Base-by-base conservation (phyloP, 2,888 invertebrate species). In the Habroteleia sp. region DNA sequence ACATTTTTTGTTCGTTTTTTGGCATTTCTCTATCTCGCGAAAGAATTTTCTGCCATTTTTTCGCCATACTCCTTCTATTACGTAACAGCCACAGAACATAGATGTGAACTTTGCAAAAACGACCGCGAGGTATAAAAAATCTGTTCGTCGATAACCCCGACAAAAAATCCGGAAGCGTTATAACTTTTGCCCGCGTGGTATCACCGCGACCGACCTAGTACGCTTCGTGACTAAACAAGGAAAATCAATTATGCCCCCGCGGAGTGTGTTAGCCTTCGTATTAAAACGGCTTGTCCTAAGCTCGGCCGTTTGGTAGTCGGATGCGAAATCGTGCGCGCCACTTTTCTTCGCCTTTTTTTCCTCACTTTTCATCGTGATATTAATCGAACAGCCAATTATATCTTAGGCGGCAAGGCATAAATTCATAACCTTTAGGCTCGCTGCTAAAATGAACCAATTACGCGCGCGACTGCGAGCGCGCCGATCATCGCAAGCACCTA, bases 301-400 rank as follows among this genome's bases (percentile, higher is more conserved):
- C 13, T 14, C 41, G 31, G 31, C 39, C 39, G 44, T 23, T 39
- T 41, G 41, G 33, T 41, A 46, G 48, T 46, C 20, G n/a, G 20
- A 44, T 41, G 44, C 44, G 37, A 54, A 65, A 44, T 54, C 68
- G 50, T 41, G 48, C 35, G 41, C 37, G 35, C 14, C 33, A 42
- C 35, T 54, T 25, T 60, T 66, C 42, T 16, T 17, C n/a, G 23
- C 8, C 13, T 20, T 35, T 65, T 58, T 50, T 33, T 39, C 29
- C 8, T 37, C 62, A 60, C 74, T 81, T 82, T 82, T 82, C 81
- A 81, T 80, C 78, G 77, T 74, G 76, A 82, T 83, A 85, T 84
- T 85, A 85, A 84, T 85, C 80, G 82, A 79, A 79, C 78, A 78
- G 72, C 80, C 85, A 85, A 84, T 85, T 85, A 85, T 84, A 84